phyloP scores from a whole-genome alignment of 2,888 invertebrate species.

The Morinoia aosen region DNA sequence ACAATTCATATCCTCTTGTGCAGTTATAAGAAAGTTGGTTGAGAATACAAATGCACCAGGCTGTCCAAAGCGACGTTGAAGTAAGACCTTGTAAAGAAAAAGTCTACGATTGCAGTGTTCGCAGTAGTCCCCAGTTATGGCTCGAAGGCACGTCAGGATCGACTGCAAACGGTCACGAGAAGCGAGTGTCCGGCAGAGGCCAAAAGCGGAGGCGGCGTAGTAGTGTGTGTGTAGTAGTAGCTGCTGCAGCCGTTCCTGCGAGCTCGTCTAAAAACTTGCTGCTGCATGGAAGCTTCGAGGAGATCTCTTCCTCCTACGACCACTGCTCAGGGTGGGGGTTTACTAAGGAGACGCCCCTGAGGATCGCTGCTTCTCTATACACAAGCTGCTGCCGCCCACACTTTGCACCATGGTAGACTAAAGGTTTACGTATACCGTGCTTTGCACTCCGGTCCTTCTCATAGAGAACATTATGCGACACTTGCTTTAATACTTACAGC shows the following conservation, averaged over 20 bases:
- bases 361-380: constrained; percentile 43
- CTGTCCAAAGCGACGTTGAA: background rate
- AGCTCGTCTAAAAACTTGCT: constrained; percentile 37
- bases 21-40: background rate
- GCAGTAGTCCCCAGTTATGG: background rate
- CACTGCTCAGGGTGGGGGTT: constrained; percentile 27
- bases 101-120: background rate
- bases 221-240: constrained; percentile 37
- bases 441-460: constrained; percentile 37
- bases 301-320: constrained; percentile 41
- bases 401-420: too few species aligned
- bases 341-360: constrained; percentile 51
- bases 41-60: background rate
- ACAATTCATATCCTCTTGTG: background rate
- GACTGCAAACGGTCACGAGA: constrained; percentile 40
- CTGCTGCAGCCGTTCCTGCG: constrained; percentile 8
- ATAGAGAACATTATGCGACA: background rate
- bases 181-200: constrained; percentile 1
- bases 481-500: background rate
- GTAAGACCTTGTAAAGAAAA: constrained; percentile 15
- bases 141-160: background rate
- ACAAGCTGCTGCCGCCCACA: constrained; percentile 44
- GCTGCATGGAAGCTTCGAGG: constrained; percentile 19
- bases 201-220: constrained; percentile 23
- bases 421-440: too few species aligned